Evolutionary conservation across 2,113 vertebrate genomes (phyloP), one percentile per base, ranked within the genome.

Genomic region (Guaruba guarouba): DNA sequence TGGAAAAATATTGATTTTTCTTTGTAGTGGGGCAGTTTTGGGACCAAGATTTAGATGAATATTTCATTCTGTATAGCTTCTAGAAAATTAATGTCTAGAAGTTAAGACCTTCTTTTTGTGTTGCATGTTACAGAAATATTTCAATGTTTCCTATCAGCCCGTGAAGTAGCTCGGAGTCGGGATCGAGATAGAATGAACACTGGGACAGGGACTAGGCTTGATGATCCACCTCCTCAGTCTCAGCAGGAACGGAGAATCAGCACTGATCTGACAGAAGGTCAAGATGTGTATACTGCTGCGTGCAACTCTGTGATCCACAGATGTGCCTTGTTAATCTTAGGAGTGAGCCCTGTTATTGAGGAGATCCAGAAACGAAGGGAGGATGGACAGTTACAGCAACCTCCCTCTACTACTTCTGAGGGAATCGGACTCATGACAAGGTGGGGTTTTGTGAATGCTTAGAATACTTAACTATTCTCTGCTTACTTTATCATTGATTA

Each of bases 71-170:
- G 8, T 95, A 88, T 95, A 86, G 88, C 52, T 97, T 88, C 94
- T 97, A 95, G 93, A 95, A 95, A 59, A 59, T 23, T n/a, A 7
- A 59, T 97, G 93, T 97, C 94, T 97, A 95, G 93, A 95, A 95
- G 95, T 97, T 98, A 97, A 98, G 97, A 98, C 97, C 82, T 97
- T 98, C 87, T 98, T 98, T 98, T 98, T 98, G 97, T 98, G 97
- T 98, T 97, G 97, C 97, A 97, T 91, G 94, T 98, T 98, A 98
- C 99, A 99, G 99, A 99, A 99, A 99, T 99, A 97, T 99, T 99
- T 99, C 99, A 99, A 97, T 99, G 99, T 99, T 99, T 99, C 98
- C 99, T 99, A 98, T 99, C 99, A 98, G 99, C 99, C 92, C 99
- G 99, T 96, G 99, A 99, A 95, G 99, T 99, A 86, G 99, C 99